These are phyloP conservation scores for Pteronura brasiliensis DNA, from an alignment of 2,113 vertebrate species.

Conservation along the genomic window DNA sequence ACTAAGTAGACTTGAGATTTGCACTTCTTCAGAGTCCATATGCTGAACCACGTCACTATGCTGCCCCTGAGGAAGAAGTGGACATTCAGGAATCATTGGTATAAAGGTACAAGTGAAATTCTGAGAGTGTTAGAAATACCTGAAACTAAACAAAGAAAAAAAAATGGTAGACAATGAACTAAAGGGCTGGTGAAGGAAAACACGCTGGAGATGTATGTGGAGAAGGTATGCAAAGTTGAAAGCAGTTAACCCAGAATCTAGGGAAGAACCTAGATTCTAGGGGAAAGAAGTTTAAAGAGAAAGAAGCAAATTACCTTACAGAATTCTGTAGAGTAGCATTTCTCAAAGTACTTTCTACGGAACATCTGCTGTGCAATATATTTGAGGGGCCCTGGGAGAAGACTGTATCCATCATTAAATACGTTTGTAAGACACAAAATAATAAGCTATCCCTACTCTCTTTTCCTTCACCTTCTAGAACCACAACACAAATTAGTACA, in stretches of 20 bases:
- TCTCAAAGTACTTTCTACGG: background rate
- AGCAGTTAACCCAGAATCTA: background rate
- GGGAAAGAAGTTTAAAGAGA: background rate
- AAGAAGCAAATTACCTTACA: background rate
- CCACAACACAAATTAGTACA: background rate
- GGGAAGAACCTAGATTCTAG: background rate
- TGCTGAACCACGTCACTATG: background rate
- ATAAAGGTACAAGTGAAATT: background rate
- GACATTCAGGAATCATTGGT: background rate
- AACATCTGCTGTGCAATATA: background rate
- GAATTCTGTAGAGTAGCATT: background rate
- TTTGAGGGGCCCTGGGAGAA: rapidly evolving
- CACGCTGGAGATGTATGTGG: background rate
- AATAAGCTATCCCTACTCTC: background rate
- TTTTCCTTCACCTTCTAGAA: background rate
- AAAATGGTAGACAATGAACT: background rate
- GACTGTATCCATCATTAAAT: background rate
- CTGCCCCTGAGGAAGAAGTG: background rate
- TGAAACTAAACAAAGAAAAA: background rate
- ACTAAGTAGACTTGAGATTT: background rate
- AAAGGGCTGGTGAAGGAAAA: background rate
- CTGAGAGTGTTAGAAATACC: background rate
- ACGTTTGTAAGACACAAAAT: background rate
- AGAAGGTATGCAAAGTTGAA: background rate
- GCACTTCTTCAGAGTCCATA: background rate